These are phyloP conservation scores for Amblyjoppa fuscipennis DNA, from an alignment of 2,888 invertebrate genomes.

Conservation along the genomic window DNA sequence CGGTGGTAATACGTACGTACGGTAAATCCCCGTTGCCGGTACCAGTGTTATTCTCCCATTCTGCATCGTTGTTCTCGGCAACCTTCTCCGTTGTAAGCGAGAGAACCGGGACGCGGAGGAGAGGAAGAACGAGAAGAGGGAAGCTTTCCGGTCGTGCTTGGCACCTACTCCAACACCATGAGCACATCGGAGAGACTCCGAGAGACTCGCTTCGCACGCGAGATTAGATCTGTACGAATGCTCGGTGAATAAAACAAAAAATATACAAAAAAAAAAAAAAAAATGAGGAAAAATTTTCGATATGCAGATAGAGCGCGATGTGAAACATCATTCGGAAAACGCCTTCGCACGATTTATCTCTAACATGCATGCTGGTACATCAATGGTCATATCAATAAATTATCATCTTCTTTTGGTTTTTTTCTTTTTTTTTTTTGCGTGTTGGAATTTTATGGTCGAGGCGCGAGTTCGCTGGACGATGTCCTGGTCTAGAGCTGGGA, in stretches of 20 bases:
- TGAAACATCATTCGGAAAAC: conserved; percentile 66
- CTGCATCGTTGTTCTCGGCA: conserved; percentile 3
- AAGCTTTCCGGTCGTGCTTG: conserved; percentile 57
- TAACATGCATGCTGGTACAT: conserved; percentile 52
- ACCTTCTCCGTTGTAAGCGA: background rate
- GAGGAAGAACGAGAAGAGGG: conserved; percentile 40
- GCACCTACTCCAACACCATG: conserved; percentile 46
- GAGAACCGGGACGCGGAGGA: conserved; percentile 43
- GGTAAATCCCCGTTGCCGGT: conserved; percentile 26
- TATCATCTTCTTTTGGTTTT: conserved; percentile 24
- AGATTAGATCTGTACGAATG: conserved; percentile 64
- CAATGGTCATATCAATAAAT: conserved; percentile 60
- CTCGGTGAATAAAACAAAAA: conserved; percentile 2
- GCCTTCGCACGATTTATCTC: conserved; percentile 62
- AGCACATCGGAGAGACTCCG: conserved; percentile 2
- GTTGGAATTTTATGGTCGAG: background rate
- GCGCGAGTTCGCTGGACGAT: background rate
- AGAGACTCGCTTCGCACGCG: conserved; percentile 49
- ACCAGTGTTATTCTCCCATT: conserved; percentile 9
- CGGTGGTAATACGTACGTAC: conserved; percentile 38
- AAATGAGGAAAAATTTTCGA: conserved; percentile 35
- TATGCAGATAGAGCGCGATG: conserved; percentile 58
- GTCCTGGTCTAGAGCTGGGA: background rate
- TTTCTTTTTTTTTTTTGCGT: background rate
- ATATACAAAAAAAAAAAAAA: no score